Conservation (phyloP, 2,113 vertebrate species). For the Chinchilla lanigera region DNA sequence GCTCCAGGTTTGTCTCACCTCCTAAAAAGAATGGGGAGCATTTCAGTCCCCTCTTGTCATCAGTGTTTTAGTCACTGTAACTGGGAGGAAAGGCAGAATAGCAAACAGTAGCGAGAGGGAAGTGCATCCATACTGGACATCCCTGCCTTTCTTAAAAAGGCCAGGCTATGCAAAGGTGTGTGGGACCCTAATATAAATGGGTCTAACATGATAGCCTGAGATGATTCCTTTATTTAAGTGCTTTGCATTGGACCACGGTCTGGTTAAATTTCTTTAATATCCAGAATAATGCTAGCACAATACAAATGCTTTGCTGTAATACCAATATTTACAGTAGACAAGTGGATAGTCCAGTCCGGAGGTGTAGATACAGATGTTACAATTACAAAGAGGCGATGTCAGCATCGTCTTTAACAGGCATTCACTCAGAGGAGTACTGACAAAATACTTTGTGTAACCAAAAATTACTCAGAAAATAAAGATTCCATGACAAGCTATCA, state of each 20-base stretch:
- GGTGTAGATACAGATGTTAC: conserved; percentile 76
- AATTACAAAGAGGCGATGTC: conserved; percentile 68
- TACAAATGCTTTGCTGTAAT: conserved; percentile 67
- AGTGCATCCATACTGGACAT: neutral
- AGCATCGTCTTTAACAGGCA: conserved; percentile 69
- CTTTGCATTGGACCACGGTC: neutral
- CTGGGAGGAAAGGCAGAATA: neutral
- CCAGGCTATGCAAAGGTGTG: neutral
- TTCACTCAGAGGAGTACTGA: conserved; percentile 66
- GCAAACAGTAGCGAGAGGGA: neutral
- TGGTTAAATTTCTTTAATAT: conserved; percentile 54
- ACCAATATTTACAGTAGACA: conserved; percentile 84
- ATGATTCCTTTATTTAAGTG: conserved; percentile 40
- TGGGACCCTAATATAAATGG: neutral
- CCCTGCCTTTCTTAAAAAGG: neutral
- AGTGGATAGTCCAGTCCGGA: conserved; percentile 60
- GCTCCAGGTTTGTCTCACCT: neutral
- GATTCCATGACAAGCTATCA: conserved; percentile 72
- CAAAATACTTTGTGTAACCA: conserved; percentile 69
- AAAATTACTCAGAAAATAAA: conserved; percentile 76
- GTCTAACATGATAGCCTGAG: neutral
- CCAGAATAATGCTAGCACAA: conserved; percentile 54
- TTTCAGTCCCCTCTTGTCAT: conserved; percentile 45
- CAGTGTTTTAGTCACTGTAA: conserved; percentile 39
- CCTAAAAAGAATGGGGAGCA: neutral